phyloP scores from a whole-genome alignment of 1,140 invertebrate species.

The Piezodorus guildinii region DNA sequence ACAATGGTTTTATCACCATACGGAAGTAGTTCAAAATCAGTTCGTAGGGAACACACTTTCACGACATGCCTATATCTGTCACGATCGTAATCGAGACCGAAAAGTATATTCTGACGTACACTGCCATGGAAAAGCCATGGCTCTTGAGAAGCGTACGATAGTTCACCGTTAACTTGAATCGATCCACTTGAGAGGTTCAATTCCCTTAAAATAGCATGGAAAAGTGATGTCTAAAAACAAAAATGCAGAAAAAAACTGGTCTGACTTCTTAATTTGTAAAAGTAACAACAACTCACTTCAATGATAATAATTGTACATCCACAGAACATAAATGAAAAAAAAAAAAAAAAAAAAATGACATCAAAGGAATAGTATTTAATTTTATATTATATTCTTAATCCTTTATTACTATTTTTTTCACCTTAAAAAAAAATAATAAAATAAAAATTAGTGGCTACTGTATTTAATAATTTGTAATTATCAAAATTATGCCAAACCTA shows the following conservation, averaged over 20 bases:
- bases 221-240: slow-evolving; percentile 43
- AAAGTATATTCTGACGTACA: slow-evolving; percentile 79
- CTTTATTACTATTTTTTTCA: no score
- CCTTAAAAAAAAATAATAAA: no score
- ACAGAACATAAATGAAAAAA: no score
- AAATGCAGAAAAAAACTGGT: not conserved
- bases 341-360: no score
- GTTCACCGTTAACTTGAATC: slow-evolving; percentile 56
- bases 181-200: slow-evolving; percentile 53
- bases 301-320: no score
- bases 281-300: no score
- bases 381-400: no score
- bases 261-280: no score
- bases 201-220: slow-evolving; percentile 72
- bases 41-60: slow-evolving; percentile 57
- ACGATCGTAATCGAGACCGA: slow-evolving; percentile 63
- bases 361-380: no score
- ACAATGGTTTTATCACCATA: slow-evolving; percentile 79
- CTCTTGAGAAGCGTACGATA: slow-evolving; percentile 84
- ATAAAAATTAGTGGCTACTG: no score
- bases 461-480: no score
- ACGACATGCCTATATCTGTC: slow-evolving; percentile 63
- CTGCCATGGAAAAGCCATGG: slow-evolving; percentile 76
- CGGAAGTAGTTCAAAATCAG: slow-evolving; percentile 62
- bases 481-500: no score